Base-by-base conservation (phyloP, 2,113 vertebrate species). In the Acanthochromis polyacanthus region DNA sequence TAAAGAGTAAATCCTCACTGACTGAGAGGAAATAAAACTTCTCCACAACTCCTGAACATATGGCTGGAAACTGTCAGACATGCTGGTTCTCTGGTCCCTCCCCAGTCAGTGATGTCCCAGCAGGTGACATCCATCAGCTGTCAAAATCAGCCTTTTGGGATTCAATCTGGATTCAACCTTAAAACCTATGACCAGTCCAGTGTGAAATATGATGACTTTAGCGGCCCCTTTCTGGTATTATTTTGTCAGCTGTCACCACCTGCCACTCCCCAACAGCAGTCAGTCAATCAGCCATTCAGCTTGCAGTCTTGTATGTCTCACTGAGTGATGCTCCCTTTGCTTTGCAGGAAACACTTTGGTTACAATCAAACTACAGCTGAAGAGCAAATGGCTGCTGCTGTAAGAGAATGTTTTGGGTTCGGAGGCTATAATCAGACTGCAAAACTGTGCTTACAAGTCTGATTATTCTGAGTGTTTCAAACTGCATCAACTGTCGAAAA, bases 181-280 rank as follows among this genome's bases (percentile, higher is more conserved):
- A 19, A 52, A 83, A 67, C 57, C 61, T 56, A 2, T 58, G 71
- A 74, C 64, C 80, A 16, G 20, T 40, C 46, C 73, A n/a, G 17
- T 74, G n/a, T 63, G 72, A 80, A 52, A 82, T 38, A 59, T 0
- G 59, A 75, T 62, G 58, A 75, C 71, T 53, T 9, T 14, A 23
- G 56, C 9, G 14, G 65, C n/a, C 58, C 74, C 1, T n/a, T 8
- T 5, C 23, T 60, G 71, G 46, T 28, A 30, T 78, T 77, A 74
- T 82, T 90, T 78, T 84, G 80, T 78, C 82, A 88, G 82, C 86
- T 88, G 80, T 87, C 84, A 82, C 40, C 75, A 36, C 22, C 66
- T 10, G 11, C 52, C 78, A 20, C 62, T 79, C 67, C 48, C 36
- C 5, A 11, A 28, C 11, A 53, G 40, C 62, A 59, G 19, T 12